Evolutionary conservation across 1,140 invertebrate species (phyloP).

Genomic region (Tetraneura akinire): DNA sequence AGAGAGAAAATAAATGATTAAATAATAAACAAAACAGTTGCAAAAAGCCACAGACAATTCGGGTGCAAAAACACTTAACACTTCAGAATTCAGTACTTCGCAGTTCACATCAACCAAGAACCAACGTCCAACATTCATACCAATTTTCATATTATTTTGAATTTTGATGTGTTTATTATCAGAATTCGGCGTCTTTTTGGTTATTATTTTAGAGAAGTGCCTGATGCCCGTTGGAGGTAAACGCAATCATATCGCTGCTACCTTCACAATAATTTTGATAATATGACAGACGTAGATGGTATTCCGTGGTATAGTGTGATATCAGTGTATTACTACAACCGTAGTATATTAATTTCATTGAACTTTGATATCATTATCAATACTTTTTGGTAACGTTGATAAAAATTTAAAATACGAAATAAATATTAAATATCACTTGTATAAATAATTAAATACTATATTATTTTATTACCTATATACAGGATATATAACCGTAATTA

Average conservation of each 20-base stretch:
- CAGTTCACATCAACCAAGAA: too few relatives aligned
- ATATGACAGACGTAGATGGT: not conserved
- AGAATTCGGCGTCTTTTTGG: too few relatives aligned
- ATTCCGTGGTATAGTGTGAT: slow-evolving; percentile 6
- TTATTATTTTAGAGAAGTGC: too few relatives aligned
- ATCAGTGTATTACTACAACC: not conserved
- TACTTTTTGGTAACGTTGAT: not conserved
- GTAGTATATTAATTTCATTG: slow-evolving; percentile 1
- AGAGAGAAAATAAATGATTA: slow-evolving; percentile 2
- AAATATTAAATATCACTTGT: slow-evolving; percentile 6
- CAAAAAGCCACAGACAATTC: too few relatives aligned
- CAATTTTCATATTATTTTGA: too few relatives aligned
- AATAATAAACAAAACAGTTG: not conserved
- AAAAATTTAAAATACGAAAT: slow-evolving; percentile 9
- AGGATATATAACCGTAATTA: too few relatives aligned
- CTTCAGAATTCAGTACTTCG: too few relatives aligned
- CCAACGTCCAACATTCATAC: too few relatives aligned
- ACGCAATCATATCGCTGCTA: too few relatives aligned
- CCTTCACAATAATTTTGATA: slow-evolving; percentile 8
- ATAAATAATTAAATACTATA: not conserved
- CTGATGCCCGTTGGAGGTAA: too few relatives aligned
- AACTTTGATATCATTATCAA: not conserved
- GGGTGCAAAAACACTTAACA: too few relatives aligned
- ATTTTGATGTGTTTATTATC: too few relatives aligned
- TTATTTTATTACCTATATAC: slow-evolving; percentile 10